A percentile compares a stretch with the other conserved stretches of the same genome.
phyloP scores from a whole-genome alignment of 2,113 vertebrate genomes.

The Symphodus melops region DNA sequence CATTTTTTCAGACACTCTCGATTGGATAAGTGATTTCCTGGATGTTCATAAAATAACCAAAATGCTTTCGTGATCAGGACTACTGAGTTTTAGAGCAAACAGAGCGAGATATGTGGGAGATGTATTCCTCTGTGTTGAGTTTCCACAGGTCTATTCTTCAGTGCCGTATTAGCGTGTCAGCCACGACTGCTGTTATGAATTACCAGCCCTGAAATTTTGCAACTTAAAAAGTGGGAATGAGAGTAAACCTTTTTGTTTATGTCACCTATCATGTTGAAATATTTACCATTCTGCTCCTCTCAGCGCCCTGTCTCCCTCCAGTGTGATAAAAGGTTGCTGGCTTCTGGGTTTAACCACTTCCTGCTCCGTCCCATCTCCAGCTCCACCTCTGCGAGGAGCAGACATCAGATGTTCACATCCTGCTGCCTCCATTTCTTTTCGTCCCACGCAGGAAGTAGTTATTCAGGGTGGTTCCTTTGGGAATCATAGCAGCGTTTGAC shows the following conservation, averaged over 20 bases:
- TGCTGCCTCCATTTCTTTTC: constrained; percentile 45
- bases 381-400: constrained; percentile 57
- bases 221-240: constrained; percentile 83
- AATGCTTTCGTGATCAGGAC: constrained; percentile 24
- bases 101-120: constrained; percentile 19
- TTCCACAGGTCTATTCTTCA: constrained; percentile 69
- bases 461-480: constrained; percentile 68
- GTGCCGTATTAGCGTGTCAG: constrained; percentile 73
- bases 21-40: constrained; percentile 18
- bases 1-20: constrained; percentile 19
- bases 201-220: constrained; percentile 78
- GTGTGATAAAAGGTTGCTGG: constrained; percentile 81
- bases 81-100: constrained; percentile 34
- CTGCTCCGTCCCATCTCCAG: constrained; percentile 59
- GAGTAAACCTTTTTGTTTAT: constrained; percentile 85
- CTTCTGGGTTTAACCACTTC: constrained; percentile 79
- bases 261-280: constrained; percentile 85
- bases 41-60: constrained; percentile 12
- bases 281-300: constrained; percentile 78
- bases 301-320: constrained; percentile 76
- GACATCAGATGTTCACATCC: constrained; percentile 66
- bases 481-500: constrained; percentile 79
- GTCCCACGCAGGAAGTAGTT: constrained; percentile 66
- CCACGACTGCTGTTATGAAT: constrained; percentile 77
- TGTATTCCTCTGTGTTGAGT: constrained; percentile 27